These are phyloP conservation scores for Temnothorax curvispinosus DNA, from an alignment of 1,140 invertebrate species.

Conservation along the genomic window DNA sequence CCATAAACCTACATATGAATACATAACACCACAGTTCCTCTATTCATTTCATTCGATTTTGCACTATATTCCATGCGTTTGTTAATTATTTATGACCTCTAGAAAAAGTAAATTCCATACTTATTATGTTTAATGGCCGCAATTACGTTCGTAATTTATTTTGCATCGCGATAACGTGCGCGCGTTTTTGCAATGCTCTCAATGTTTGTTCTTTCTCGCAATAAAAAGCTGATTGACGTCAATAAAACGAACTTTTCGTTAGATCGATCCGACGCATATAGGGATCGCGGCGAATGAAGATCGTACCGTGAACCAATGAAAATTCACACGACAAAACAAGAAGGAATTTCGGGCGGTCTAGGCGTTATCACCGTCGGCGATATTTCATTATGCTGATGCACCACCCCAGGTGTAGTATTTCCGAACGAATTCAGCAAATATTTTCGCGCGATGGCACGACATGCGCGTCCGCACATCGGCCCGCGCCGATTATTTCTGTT, in stretches of 20 bases:
- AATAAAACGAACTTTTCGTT: neutral
- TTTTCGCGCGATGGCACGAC: constrained; percentile 42
- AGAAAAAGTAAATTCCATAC: constrained; percentile 18
- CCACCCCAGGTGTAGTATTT: constrained; percentile 57
- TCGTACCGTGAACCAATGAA: neutral
- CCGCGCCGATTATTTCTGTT: constrained; percentile 11
- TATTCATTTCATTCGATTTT: constrained; percentile 10
- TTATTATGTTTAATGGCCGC: constrained; percentile 32
- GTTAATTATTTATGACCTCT: constrained; percentile 18
- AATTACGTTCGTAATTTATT: constrained; percentile 24
- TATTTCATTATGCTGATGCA: constrained; percentile 64
- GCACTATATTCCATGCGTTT: neutral
- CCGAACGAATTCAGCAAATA: constrained; percentile 61
- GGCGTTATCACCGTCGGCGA: constrained; percentile 10
- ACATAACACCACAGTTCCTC: neutral
- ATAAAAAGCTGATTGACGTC: constrained; percentile 12
- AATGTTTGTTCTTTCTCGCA: neutral
- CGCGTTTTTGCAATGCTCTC: neutral
- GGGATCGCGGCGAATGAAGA: neutral
- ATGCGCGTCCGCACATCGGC: neutral
- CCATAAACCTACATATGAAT: neutral
- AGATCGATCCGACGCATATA: neutral
- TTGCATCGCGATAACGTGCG: neutral
- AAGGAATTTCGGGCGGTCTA: constrained; percentile 49
- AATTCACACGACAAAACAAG: neutral